Percentiles rank a stretch among this genome's conserved stretches.
phyloP scores from a whole-genome alignment of 2,797 vertebrate genomes.

The Anabacerthia variegaticeps region DNA sequence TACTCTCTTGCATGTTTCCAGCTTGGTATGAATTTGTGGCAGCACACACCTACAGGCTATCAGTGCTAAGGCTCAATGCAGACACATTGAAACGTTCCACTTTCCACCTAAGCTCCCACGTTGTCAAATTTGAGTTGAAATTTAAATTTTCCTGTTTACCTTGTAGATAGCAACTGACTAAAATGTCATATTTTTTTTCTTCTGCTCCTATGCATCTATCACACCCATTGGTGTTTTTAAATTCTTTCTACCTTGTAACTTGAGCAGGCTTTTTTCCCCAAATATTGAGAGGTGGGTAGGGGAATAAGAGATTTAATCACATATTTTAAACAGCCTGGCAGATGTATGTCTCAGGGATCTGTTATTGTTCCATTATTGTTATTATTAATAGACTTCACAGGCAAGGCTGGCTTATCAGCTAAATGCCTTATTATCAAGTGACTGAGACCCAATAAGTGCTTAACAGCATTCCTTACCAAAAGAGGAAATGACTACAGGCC shows the following conservation, averaged over 20 bases:
- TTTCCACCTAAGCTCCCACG: not conserved
- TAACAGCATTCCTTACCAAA: slow-evolving; percentile 71
- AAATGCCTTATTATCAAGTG: slow-evolving; percentile 61
- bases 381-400: slow-evolving; percentile 50
- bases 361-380: not conserved
- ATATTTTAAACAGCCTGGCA: not conserved
- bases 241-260: not conserved
- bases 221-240: not conserved
- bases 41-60: not conserved
- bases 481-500: slow-evolving; percentile 49
- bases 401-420: slow-evolving; percentile 43
- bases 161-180: not conserved
- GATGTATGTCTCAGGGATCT: not conserved
- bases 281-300: not conserved
- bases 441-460: slow-evolving; percentile 32
- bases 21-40: accelerated
- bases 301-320: not conserved
- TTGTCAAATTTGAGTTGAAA: not conserved
- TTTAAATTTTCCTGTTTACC: not conserved
- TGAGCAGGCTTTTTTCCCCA: not conserved
- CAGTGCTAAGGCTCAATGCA: not conserved
- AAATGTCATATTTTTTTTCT: accelerated
- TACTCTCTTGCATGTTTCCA: not conserved
- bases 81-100: not conserved
- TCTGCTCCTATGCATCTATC: not conserved